A percentile compares a stretch with the other conserved stretches of the same genome.
Evolutionary conservation across 1,140 invertebrate species (phyloP).

Genomic region (Leucophenga varia): DNA sequence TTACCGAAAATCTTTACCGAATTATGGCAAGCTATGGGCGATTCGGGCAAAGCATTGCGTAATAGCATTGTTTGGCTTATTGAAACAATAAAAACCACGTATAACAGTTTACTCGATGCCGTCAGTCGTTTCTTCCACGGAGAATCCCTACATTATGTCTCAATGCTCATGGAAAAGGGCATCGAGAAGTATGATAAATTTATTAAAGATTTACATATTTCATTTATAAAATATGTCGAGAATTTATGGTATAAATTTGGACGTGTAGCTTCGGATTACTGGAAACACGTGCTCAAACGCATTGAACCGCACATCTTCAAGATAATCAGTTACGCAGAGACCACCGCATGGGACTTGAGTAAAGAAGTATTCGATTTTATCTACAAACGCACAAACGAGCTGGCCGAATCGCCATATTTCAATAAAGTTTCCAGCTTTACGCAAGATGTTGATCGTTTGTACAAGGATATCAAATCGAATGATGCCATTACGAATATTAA

Average conservation of each 20-base stretch:
- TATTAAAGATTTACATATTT: conserved; percentile 74
- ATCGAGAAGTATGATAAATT: conserved; percentile 77
- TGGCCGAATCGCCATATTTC: conserved; percentile 79
- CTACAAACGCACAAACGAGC: conserved; percentile 73
- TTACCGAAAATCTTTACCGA: conserved; percentile 77
- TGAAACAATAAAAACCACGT: conserved; percentile 70
- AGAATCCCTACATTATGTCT: conserved; percentile 69
- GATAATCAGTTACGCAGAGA: conserved; percentile 73
- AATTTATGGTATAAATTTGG: conserved; percentile 69
- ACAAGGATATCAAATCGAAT: conserved; percentile 72
- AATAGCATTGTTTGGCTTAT: conserved; percentile 74
- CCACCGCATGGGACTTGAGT: conserved; percentile 70
- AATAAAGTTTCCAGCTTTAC: conserved; percentile 75
- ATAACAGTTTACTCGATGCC: conserved; percentile 69
- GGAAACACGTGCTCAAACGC: conserved; percentile 68
- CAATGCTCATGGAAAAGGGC: conserved; percentile 66
- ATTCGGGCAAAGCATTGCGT: conserved; percentile 74
- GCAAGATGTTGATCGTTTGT: conserved; percentile 74
- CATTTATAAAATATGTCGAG: conserved; percentile 73
- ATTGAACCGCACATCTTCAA: conserved; percentile 77
- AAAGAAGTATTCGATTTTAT: conserved; percentile 76
- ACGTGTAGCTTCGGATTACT: conserved; percentile 65
- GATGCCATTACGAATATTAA: conserved; percentile 72
- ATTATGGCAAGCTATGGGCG: conserved; percentile 80
- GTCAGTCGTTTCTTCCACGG: conserved; percentile 69